phyloP scores from a whole-genome alignment of 1,140 invertebrate species.

The Eufriesea mexicana region DNA sequence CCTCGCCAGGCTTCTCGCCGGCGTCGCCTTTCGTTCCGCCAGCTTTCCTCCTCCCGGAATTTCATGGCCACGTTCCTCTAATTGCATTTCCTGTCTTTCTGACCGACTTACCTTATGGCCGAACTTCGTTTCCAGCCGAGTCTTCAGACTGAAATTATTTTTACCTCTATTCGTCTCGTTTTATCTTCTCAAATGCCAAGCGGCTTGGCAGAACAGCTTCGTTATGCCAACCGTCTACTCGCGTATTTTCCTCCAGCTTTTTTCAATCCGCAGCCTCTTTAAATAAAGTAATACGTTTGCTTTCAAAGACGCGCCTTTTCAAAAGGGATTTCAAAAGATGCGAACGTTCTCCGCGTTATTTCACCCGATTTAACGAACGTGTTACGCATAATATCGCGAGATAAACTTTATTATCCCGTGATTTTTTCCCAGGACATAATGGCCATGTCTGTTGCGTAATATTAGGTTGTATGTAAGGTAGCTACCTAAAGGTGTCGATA shows the following conservation, averaged over 20 bases:
- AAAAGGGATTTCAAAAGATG: no score
- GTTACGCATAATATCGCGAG: no score
- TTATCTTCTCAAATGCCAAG: background rate
- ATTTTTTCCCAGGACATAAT: no score
- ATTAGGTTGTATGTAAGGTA: no score
- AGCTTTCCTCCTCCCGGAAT: constrained; percentile 29
- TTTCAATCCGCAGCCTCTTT: background rate
- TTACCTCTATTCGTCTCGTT: background rate
- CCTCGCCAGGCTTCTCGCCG: constrained; percentile 10
- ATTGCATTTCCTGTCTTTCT: constrained; percentile 47
- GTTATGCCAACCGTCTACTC: background rate
- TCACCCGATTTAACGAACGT: no score
- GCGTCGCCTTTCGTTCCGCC: constrained; percentile 47
- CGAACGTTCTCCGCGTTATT: no score
- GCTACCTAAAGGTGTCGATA: no score
- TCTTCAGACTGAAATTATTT: background rate
- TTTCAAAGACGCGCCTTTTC: no score
- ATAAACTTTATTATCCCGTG: no score
- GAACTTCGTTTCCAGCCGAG: background rate
- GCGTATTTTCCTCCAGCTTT: background rate
- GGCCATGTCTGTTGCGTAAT: no score
- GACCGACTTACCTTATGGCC: background rate
- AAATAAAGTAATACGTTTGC: no score
- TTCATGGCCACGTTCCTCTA: constrained; percentile 41
- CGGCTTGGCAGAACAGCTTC: no score